These are phyloP conservation scores for Cervus canadensis DNA, from an alignment of 2,113 vertebrate species.

Conservation along the genomic window DNA sequence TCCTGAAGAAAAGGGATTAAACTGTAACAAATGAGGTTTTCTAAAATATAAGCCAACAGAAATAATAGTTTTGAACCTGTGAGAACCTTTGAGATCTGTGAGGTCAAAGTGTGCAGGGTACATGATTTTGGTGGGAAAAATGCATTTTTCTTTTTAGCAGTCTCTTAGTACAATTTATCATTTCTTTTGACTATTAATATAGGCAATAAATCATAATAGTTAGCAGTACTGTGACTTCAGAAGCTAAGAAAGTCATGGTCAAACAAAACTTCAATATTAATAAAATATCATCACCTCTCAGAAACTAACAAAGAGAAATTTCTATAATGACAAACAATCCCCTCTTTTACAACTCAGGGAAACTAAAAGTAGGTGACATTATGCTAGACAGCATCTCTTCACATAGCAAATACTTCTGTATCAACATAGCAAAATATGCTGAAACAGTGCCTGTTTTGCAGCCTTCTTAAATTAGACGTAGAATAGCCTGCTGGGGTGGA, in stretches of 20 bases:
- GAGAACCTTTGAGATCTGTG: neutral
- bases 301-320: neutral
- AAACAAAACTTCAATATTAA: neutral
- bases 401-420: neutral
- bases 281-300: neutral
- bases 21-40: neutral
- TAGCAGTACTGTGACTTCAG: neutral
- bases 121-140: neutral
- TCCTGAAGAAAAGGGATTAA: neutral
- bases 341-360: neutral
- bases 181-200: neutral
- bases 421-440: neutral
- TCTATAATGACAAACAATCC: neutral
- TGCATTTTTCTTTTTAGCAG: neutral
- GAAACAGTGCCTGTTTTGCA: neutral
- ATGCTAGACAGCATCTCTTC: neutral
- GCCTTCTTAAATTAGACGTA: neutral
- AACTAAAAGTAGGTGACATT: neutral
- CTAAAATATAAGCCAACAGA: neutral
- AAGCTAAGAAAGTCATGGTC: neutral
- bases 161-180: neutral
- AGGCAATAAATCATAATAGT: neutral
- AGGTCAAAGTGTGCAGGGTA: neutral
- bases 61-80: neutral
- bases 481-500: neutral